Evolutionary conservation across 2,797 vertebrate species (phyloP), one percentile per base, ranked within the genome.

Genomic region (Sphenodon punctatus): DNA sequence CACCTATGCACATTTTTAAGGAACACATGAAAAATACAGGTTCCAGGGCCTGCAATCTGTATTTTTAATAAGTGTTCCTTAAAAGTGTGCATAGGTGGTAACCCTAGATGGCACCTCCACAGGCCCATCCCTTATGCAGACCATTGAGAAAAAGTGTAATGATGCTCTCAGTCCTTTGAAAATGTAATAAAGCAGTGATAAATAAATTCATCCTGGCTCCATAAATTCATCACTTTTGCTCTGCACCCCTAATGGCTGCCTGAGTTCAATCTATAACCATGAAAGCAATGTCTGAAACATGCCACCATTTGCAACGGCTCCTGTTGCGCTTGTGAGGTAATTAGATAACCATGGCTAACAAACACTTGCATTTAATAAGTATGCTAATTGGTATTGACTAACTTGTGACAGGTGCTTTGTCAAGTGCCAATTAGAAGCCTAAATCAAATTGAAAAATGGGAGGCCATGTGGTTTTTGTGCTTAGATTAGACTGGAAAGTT

Each of bases 311-410:
- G 65, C 48, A 41, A 55, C 9, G 22, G 46, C 51, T 69, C 61
- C 51, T 14, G 51, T 22, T 10, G 32, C 42, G 7, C 77, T 84
- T 51, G 70, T 6, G 41, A 86, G 68, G 73, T 86, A 89, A 90
- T 91, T 58, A 89, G 88, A 78, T 81, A 83, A 78, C 81, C 49
- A 60, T 85, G 23, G 46, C 68, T 73, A 87, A 63, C 79, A 68
- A 78, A 67, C 68, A 16, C 1, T 2, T 32, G 67, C 36, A 32
- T 82, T 89, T 92, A 93, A 83, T 84, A 80, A 90, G 58, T 58
- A 84, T 93, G 90, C 81, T 93, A 91, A 93, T 89, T 92, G 89
- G 49, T 91, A 93, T 94, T 90, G 89, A 92, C 88, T 80, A 80
- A 11, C 22, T 3, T 4, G 68, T 61, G 78, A 88, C 89, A 85